These are phyloP conservation scores for Merops nubicus DNA, from an alignment of 2,113 vertebrate genomes.

Conservation along the genomic window DNA sequence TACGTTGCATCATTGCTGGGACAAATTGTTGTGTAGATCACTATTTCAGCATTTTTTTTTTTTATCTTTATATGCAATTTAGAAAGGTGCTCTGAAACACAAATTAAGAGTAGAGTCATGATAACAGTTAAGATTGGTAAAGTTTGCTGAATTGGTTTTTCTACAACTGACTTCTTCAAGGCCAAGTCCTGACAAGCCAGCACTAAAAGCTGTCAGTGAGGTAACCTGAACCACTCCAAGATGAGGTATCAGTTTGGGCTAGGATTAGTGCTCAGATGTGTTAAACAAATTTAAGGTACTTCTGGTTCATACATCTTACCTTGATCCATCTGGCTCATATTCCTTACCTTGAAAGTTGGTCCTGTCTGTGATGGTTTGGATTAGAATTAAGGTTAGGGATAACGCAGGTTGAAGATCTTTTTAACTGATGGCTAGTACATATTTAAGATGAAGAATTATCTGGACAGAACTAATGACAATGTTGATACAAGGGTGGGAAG, in stretches of 20 bases:
- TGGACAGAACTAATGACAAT: not conserved
- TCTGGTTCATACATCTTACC: no score
- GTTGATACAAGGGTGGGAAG: not conserved
- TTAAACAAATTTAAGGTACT: not conserved
- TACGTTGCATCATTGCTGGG: not conserved
- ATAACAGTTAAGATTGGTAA: not conserved
- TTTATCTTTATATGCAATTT: not conserved
- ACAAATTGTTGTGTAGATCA: not conserved
- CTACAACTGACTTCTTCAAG: not conserved
- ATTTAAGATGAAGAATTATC: not conserved
- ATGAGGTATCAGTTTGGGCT: not conserved
- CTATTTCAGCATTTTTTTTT: not conserved
- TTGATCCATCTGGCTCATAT: not conserved
- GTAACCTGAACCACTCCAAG: not conserved
- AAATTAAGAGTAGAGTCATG: not conserved
- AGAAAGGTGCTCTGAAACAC: not conserved
- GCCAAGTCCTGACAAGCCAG: not conserved
- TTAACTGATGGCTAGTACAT: not conserved
- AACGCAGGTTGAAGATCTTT: not conserved
- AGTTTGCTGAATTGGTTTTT: not conserved
- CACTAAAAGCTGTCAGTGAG: not conserved
- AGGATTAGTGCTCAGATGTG: not conserved
- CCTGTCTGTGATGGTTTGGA: not conserved
- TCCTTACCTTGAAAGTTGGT: not conserved
- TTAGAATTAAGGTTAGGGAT: not conserved